Evolutionary conservation across 2,888 invertebrate genomes (phyloP), one percentile per base, ranked within the genome.

Genomic region (Aradus depressus): DNA sequence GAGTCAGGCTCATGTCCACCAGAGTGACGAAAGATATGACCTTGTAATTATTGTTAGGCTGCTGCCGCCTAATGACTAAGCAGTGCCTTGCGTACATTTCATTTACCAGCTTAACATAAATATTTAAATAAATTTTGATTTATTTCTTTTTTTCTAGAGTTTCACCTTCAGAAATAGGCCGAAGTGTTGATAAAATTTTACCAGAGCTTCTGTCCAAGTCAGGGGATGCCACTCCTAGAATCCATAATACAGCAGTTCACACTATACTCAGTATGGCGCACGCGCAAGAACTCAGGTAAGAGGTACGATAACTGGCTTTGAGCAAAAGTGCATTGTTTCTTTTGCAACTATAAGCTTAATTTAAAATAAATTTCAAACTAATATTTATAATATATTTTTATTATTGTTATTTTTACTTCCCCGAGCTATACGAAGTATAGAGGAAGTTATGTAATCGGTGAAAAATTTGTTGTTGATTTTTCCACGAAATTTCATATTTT

Each of bases 241-340:
- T 88, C 48, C 87, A 89, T 65, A 87, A 87, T 56, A 80, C 89
- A 62, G 89, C 89, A 0, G 85, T 86, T 55, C 87, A 89, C 64
- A 88, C 88, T 1, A 85, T 89, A 55, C 74, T 89, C 22, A 86
- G 85, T 53, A 82, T 90, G 65, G 87, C 87, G 0, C 84, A 86
- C 60, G 84, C 85, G 62, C 80, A 82, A 22, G 81, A 80, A 64
- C 85, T 88, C 51, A 77, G 80, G 80, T 79, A 60, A 59, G 62
- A 43, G n/a, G n/a, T n/a, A n/a, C n/a, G n/a, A n/a, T n/a, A n/a
- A n/a, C n/a, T 37, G 12, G 8, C 10, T 28, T 12, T 28, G 28
- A 28, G 12, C 10, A 6, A 28, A 28, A 28, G 28, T 10, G 6
- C 28, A 28, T 28, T 28, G 28, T 8, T 28, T 28, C 14, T 44